Base-by-base conservation (phyloP, 92 coral and sea anemone genomes). In the Isaurus tuberculatus region DNA sequence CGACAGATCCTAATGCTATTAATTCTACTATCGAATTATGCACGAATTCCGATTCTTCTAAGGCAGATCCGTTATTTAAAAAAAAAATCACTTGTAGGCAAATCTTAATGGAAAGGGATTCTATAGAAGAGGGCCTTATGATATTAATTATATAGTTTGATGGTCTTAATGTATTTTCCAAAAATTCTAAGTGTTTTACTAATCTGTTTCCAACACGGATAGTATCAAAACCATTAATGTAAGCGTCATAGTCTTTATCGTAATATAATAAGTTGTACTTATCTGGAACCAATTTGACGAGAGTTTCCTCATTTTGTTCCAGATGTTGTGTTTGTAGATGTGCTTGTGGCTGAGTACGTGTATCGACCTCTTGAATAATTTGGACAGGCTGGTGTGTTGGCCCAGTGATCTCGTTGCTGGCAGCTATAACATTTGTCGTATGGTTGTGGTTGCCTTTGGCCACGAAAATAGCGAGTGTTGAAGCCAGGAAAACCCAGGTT, bases 371-470 rank as follows among this genome's bases (percentile, higher is more conserved):
- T 22, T 58, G 31, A 58, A 25, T 0, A 63, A 28, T 63, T 63
- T 63, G 68, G 68, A 63, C 33, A 63, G 68, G 33, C 33, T 63
- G 2, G 68, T 7, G 68, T 63, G 33, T 63, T 7, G 33, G 86
- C 85, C 80, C 89, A 86, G 69, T 86, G 86, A 6, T 71, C 89
- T 30, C 60, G 75, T 20, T 53, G 86, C 31, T 85, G 86, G 30
- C 89, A 67, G 86, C 65, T 68, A 37, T 75, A 85, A 40, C 88
- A 85, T 46, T 85, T 85, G 48, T 85, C 88, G 88, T 61, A 63
- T 13, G 85, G 85, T 29, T 85, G 85, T 9, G 88, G 88, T 19
- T 84, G 83, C 46, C 85, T 19, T 60, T 22, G 46, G 75, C 31
- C 79, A 29, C 74, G 71, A 84, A 74, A 74, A 63, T 17, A 28